phyloP scores from a whole-genome alignment of 2,113 vertebrate genomes.

The Ctenodactylus gundi region DNA sequence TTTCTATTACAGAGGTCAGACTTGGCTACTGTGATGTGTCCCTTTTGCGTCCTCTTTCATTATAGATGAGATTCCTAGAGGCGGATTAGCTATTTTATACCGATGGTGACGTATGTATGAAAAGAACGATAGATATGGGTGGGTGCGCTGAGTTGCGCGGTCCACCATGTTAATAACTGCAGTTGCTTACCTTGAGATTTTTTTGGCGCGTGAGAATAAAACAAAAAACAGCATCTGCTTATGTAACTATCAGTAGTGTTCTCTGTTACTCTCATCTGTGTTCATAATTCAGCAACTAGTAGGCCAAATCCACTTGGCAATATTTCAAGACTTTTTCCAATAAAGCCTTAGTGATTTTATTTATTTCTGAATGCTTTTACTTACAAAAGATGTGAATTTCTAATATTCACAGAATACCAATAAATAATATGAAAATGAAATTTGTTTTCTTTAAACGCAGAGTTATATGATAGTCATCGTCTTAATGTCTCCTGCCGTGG shows the following conservation, averaged over 20 bases:
- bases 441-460: not conserved
- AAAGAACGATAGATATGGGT: not conserved
- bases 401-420: not conserved
- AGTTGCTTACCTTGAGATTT: not conserved
- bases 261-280: not conserved
- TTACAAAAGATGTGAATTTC: not conserved
- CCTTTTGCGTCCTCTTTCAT: not conserved
- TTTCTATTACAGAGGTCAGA: not conserved
- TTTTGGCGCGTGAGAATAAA: too few species aligned
- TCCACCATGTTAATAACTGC: not conserved
- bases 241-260: not conserved
- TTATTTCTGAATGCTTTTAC: not conserved
- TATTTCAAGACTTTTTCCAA: not conserved
- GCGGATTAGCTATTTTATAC: not conserved
- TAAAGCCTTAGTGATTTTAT: not conserved
- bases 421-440: not conserved
- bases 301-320: not conserved
- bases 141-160: not conserved
- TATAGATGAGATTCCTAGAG: not conserved
- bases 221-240: not conserved
- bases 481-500: not conserved
- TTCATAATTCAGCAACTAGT: not conserved
- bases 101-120: not conserved
- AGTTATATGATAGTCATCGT: not conserved
- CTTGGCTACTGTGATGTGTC: not conserved